These are phyloP conservation scores for Podarcis siculus DNA, from an alignment of 2,797 vertebrate genomes.

Conservation along the genomic window DNA sequence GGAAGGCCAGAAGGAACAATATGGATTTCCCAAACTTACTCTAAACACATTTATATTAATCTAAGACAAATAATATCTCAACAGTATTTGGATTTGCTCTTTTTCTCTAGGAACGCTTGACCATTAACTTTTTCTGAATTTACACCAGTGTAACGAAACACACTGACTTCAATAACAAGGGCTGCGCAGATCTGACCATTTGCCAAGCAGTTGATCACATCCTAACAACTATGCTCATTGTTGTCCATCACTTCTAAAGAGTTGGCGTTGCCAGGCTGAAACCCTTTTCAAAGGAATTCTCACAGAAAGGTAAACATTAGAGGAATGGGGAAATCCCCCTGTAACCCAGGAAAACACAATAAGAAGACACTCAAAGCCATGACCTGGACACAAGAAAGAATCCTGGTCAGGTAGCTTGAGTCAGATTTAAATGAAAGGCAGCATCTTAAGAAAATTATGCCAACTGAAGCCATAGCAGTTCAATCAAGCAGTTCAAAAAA, in stretches of 20 bases:
- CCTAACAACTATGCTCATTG: neutral
- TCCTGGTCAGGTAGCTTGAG: neutral
- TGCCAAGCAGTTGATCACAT: neutral
- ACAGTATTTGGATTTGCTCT: neutral
- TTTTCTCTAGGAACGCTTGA: neutral
- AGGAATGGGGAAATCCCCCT: neutral
- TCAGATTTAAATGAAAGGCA: neutral
- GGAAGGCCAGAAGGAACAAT: constrained; percentile 4
- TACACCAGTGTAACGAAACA: neutral
- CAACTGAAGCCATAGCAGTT: neutral
- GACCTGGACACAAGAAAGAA: neutral
- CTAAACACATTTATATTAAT: neutral
- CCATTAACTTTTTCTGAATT: neutral
- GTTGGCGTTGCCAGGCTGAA: neutral
- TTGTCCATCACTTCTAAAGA: neutral
- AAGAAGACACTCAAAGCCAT: neutral
- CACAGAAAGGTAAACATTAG: neutral
- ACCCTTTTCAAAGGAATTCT: neutral
- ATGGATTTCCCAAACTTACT: neutral
- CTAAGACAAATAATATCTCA: neutral
- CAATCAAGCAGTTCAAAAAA: neutral
- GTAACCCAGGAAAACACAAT: neutral
- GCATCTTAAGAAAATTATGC: neutral
- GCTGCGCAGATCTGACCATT: neutral
- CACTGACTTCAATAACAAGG: neutral